Percentiles rank a stretch among this genome's conserved stretches.
phyloP scores from a whole-genome alignment of 2,797 vertebrate species.

The Echeneis naucrates region DNA sequence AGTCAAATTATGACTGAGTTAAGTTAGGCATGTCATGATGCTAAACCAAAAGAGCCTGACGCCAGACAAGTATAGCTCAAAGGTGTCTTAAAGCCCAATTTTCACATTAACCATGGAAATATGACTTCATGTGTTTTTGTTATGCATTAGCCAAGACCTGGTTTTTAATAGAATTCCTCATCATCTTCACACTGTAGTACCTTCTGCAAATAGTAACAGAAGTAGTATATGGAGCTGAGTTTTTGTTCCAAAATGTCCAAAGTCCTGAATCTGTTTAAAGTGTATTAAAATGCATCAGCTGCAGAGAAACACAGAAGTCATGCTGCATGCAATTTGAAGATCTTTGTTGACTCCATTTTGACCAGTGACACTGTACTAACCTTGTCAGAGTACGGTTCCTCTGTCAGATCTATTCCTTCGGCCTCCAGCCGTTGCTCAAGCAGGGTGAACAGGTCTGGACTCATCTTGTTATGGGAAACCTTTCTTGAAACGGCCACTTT shows the following conservation, averaged over 20 bases:
- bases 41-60: constrained; percentile 44
- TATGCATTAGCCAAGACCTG: constrained; percentile 13
- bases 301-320: neutral
- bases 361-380: constrained; percentile 70
- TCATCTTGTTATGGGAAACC: constrained; percentile 88
- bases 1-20: constrained; percentile 70
- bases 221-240: neutral
- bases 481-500: constrained; percentile 87
- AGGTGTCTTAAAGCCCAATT: constrained; percentile 26
- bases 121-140: constrained; percentile 38
- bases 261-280: neutral
- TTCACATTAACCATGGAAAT: constrained; percentile 36
- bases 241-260: neutral
- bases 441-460: constrained; percentile 89
- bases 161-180: constrained; percentile 15
- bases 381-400: constrained; percentile 98
- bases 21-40: constrained; percentile 65
- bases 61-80: constrained; percentile 48
- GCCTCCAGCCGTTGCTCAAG: constrained; percentile 90
- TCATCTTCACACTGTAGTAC: neutral
- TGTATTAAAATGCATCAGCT: neutral
- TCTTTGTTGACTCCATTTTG: neutral
- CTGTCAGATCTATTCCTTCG: constrained; percentile 95
- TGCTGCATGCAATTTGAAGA: neutral
- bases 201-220: neutral